phyloP scores from a whole-genome alignment of 2,888 invertebrate species.

The Iselma pallidipennis region DNA sequence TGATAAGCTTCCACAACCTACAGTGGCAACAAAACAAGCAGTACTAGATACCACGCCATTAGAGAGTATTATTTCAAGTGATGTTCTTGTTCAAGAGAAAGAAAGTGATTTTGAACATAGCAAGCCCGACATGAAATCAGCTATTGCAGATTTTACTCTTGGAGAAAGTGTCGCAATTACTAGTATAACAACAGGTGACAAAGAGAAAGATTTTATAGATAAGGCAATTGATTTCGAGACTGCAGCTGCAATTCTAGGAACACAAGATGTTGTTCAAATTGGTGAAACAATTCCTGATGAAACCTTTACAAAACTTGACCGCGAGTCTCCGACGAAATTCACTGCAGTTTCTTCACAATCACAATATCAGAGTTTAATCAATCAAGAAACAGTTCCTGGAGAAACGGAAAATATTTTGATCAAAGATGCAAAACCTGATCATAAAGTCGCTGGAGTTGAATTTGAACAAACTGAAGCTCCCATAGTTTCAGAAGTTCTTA shows the following conservation, averaged over 20 bases:
- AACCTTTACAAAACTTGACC: conserved; percentile 57
- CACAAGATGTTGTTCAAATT: conserved; percentile 60
- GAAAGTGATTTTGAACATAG: conserved; percentile 58
- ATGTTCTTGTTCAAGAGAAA: conserved; percentile 63
- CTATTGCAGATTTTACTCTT: conserved; percentile 59
- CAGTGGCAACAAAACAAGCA: conserved; percentile 34
- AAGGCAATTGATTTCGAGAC: conserved; percentile 33
- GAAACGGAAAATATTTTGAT: conserved; percentile 63
- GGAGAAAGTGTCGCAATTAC: conserved; percentile 63
- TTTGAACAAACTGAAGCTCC: conserved; percentile 57
- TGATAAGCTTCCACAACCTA: conserved; percentile 37
- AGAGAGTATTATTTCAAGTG: conserved; percentile 62
- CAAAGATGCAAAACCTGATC: conserved; percentile 55
- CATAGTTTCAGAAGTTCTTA: conserved; percentile 55
- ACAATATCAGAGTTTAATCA: conserved; percentile 60
- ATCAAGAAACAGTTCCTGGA: conserved; percentile 59
- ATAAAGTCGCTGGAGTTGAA: conserved; percentile 54
- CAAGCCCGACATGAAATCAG: conserved; percentile 57
- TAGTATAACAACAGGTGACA: conserved; percentile 60
- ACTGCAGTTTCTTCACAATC: conserved; percentile 61
- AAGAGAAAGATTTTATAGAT: conserved; percentile 59
- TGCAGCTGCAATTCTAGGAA: conserved; percentile 46
- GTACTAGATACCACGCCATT: conserved; percentile 52
- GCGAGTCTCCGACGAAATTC: conserved; percentile 52
- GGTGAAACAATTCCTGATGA: conserved; percentile 62